Conservation (phyloP, 2,113 vertebrate species). For the Hippolais icterina region DNA sequence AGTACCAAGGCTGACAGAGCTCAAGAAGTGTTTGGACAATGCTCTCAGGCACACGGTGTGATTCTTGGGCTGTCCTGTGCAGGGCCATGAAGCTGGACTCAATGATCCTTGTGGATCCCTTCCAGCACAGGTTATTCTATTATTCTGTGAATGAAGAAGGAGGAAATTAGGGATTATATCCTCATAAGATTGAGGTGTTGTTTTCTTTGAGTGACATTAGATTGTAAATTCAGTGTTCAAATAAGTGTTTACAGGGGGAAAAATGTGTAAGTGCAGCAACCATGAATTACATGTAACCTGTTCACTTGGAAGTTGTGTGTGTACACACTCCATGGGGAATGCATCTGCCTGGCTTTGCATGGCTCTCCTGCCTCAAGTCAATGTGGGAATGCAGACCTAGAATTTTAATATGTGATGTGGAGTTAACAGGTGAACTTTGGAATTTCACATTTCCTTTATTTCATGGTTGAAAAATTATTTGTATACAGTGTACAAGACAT, state of each 20-base stretch:
- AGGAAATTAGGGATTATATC: background rate
- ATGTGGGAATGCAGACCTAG: accelerated
- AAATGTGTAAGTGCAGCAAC: background rate
- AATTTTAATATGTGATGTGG: background rate
- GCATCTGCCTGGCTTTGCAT: background rate
- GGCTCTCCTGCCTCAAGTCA: background rate
- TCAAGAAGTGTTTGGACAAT: accelerated
- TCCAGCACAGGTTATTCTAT: background rate
- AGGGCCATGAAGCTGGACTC: background rate
- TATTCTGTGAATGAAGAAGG: background rate
- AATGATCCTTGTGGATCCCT: accelerated
- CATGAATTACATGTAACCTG: background rate
- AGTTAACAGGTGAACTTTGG: background rate
- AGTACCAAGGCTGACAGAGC: background rate
- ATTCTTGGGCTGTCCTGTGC: too few relatives aligned
- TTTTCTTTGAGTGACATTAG: background rate
- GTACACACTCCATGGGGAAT: background rate
- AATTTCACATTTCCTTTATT: background rate
- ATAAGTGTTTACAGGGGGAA: background rate
- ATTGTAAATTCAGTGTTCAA: background rate
- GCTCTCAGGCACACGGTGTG: background rate
- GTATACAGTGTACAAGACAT: background rate
- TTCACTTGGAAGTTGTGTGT: background rate
- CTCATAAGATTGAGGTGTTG: background rate
- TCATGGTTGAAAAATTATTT: background rate